A percentile compares a stretch with the other conserved stretches of the same genome.
These are phyloP conservation scores for Chloroceryle inda DNA, from an alignment of 2,797 vertebrate species.

Conservation along the genomic window DNA sequence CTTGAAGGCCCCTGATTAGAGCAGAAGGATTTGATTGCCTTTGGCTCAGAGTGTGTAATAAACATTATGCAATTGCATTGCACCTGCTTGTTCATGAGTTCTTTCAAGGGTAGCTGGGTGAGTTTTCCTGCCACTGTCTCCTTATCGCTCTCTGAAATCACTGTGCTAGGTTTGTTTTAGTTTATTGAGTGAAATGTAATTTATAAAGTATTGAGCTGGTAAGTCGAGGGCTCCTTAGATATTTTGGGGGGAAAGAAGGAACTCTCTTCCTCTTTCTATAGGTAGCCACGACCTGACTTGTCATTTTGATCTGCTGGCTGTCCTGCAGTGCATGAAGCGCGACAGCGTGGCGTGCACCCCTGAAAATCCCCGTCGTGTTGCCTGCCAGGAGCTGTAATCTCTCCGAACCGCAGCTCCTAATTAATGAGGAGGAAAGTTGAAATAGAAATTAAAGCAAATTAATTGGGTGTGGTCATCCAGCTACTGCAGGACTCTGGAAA, in stretches of 20 bases:
- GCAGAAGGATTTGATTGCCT: constrained; percentile 8
- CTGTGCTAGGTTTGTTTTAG: background rate
- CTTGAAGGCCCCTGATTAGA: constrained; percentile 54
- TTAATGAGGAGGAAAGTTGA: background rate
- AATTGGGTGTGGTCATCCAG: background rate
- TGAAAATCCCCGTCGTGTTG: background rate
- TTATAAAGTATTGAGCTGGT: background rate
- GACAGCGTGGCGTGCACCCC: accelerated
- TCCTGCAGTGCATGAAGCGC: accelerated
- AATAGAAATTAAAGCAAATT: constrained; percentile 6
- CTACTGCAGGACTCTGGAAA: background rate
- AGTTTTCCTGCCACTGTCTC: background rate
- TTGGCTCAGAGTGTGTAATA: constrained; percentile 18
- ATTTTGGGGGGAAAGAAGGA: background rate
- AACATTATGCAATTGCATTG: constrained; percentile 14
- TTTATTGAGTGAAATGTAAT: background rate
- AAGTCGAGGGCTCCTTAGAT: background rate
- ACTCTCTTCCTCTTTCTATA: background rate
- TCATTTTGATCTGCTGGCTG: background rate
- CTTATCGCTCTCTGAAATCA: background rate
- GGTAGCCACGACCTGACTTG: background rate
- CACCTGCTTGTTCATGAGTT: background rate
- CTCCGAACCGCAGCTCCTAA: background rate
- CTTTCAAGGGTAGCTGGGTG: background rate
- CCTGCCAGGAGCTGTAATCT: background rate